A percentile compares a stretch with the other conserved stretches of the same genome.
Evolutionary conservation across 30 jellyfish, hydroid and myxozoan species (phyloP).

Genomic region (Nemopilema nomurai): DNA sequence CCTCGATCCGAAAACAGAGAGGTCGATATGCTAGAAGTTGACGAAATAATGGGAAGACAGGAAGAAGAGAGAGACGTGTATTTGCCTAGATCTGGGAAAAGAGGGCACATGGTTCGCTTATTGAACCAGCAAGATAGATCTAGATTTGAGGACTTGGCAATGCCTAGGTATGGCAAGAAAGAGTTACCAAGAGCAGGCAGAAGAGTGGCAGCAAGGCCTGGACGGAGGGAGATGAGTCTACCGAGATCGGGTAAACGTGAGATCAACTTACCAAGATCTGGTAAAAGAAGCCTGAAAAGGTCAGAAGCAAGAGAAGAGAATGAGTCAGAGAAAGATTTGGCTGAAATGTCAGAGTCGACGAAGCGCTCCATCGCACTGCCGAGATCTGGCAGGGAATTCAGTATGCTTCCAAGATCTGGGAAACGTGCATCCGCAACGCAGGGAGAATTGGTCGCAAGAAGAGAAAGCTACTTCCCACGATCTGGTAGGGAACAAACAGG

Average conservation of each 20-base stretch:
- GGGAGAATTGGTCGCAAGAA: no score
- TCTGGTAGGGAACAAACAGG: no score
- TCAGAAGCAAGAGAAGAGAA: background rate
- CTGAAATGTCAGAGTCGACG: background rate
- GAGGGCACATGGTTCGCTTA: background rate
- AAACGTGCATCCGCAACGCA: background rate
- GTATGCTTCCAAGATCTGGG: slow-evolving; percentile 32
- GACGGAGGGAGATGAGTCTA: background rate
- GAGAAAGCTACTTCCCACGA: background rate
- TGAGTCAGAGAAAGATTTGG: slow-evolving; percentile 3
- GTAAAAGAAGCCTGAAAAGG: slow-evolving; percentile 35
- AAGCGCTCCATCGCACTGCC: background rate
- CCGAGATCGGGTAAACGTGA: slow-evolving; percentile 54
- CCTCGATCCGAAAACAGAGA: background rate
- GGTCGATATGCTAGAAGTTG: background rate
- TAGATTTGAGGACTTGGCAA: slow-evolving; percentile 2
- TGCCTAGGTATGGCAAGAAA: slow-evolving; percentile 38
- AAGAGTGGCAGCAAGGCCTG: slow-evolving; percentile 12
- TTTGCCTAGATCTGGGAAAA: slow-evolving; percentile 29
- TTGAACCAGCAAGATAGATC: background rate
- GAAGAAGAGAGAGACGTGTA: slow-evolving; percentile 4
- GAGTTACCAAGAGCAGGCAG: slow-evolving; percentile 34
- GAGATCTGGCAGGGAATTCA: background rate
- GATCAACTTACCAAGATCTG: slow-evolving; percentile 21
- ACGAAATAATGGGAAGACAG: no score